Evolutionary conservation across 2,888 invertebrate genomes (phyloP), one percentile per base, ranked within the genome.

Genomic region (Conus canariensis): DNA sequence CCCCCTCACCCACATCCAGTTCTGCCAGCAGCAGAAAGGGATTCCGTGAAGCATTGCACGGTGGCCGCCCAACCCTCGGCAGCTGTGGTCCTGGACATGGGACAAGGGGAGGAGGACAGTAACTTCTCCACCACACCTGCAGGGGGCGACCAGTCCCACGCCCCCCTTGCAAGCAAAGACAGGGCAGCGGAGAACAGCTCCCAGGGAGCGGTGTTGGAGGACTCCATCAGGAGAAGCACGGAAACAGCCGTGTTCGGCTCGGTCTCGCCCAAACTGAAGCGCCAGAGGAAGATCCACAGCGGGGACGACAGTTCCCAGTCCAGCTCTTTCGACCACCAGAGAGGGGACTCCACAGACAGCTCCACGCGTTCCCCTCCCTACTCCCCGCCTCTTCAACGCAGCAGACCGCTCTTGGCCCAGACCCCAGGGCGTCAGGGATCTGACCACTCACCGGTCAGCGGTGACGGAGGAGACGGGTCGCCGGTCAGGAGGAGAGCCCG

Each of bases 181-280:
- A 14, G 10, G 19, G 22, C 70, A 74, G 16, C n/a, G 5, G 12
- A 67, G 9, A 22, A 85, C 85, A 4, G 59, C 10, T 6, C 19
- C 5, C 12, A 64, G 67, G 56, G 14, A 56, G 70, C 58, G 10
- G 89, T 89, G n/a, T 89, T 83, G 6, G 89, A 85, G 14, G 89
- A 85, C 67, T n/a, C 25, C 8, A 89, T 89, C 77, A 85, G 56
- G n/a, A 22, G 85, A 45, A 85, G 70, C 74, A 67, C 89, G 45
- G 85, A 89, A 10, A 88, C 92, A 6, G 92, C 92, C 45, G 92
- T 92, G 14, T 92, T 92, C 77, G 92, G 92, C 22, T 92, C 92
- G 9, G 91, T 92, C 10, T 92, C 92, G 7, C 92, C 92, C 22
- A 92, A 92, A 80, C 91, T 92, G 25, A 91, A 90, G 56, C 89